Base-by-base conservation (phyloP, 2,113 vertebrate species). In the Melanerpes aurifrons region DNA sequence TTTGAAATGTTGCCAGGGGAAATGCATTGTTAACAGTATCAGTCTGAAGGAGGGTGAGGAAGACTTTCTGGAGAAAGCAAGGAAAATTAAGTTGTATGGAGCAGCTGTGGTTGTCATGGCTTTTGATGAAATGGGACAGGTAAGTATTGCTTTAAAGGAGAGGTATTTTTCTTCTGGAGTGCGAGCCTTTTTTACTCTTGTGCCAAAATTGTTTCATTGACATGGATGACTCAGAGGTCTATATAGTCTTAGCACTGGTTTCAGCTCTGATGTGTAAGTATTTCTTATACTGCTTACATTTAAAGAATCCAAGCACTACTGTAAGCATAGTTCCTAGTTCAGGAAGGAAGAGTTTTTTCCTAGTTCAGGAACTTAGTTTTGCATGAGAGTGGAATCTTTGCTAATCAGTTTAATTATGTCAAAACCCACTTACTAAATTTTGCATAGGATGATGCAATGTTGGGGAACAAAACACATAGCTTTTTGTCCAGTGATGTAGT, bases 11-110 rank as follows among this genome's bases (percentile, higher is more conserved):
- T 99, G 98, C 62, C 99, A 99, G 96, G 99, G 99, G 8, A 99
- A 99, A 89, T 99, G 99, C 86, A 98, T 99, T 9, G 99, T 99
- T 66, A 99, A 99, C 92, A 99, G 99, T 86, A 99, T 99, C 96
- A 99, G 99, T 63, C 97, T 99, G 90, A 99, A 99, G 94, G 99
- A 99, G 82, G 99, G 99, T 2, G 99, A 99, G 90, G 96, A 97
- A 10, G 98, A 99, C 86, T 99, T 99, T 79, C 90, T 99, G 92
- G 93, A 93, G 68, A 98, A 98, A 89, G 99, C 99, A 7, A 95
- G 92, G 61, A 98, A 96, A 43, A 97, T 99, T 68, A 98, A 98
- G 69, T 98, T 98, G 82, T 99, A 98, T 14, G 99, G 99, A 50
- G 99, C 98, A 19, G 99, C 99, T 19, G 98, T 99, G 67, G 99